A percentile compares a stretch with the other conserved stretches of the same genome.
Evolutionary conservation across 2,888 invertebrate species (phyloP).

Genomic region (Aelia acuminata): DNA sequence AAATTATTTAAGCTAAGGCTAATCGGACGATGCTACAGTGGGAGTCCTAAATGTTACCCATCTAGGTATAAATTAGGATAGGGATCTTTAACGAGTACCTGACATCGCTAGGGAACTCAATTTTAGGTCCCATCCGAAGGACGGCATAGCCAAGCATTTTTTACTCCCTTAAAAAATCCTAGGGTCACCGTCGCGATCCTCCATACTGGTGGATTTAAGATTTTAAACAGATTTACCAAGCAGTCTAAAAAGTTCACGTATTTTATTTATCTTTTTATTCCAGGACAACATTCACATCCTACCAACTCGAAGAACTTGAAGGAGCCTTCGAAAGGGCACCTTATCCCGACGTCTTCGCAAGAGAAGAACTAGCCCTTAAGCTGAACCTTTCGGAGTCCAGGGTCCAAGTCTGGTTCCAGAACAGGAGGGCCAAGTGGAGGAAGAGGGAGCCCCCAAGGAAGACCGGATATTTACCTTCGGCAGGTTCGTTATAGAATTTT

Average conservation of each 20-base stretch:
- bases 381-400: slow-evolving; percentile 86
- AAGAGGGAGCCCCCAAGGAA: slow-evolving; percentile 94
- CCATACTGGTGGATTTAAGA: no score
- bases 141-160: no score
- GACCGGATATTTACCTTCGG: slow-evolving; percentile 75
- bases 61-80: no score
- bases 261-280: slow-evolving; percentile 68
- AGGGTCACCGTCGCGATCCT: no score
- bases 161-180: no score
- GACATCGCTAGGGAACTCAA: no score
- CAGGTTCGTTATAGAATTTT: slow-evolving; percentile 63
- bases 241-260: not conserved
- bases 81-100: no score
- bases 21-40: no score
- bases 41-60: no score
- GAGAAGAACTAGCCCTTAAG: slow-evolving; percentile 93
- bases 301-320: slow-evolving; percentile 93
- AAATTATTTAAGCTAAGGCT: no score
- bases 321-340: slow-evolving; percentile 95
- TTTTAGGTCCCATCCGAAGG: no score
- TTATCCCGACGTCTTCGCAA: slow-evolving; percentile 95
- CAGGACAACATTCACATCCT: slow-evolving; percentile 96
- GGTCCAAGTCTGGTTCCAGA: slow-evolving; percentile 87
- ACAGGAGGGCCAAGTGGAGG: slow-evolving; percentile 93
- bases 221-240: not conserved